These are phyloP conservation scores for Sarcophaga caerulescens DNA, from an alignment of 2,888 invertebrate genomes.

Conservation along the genomic window DNA sequence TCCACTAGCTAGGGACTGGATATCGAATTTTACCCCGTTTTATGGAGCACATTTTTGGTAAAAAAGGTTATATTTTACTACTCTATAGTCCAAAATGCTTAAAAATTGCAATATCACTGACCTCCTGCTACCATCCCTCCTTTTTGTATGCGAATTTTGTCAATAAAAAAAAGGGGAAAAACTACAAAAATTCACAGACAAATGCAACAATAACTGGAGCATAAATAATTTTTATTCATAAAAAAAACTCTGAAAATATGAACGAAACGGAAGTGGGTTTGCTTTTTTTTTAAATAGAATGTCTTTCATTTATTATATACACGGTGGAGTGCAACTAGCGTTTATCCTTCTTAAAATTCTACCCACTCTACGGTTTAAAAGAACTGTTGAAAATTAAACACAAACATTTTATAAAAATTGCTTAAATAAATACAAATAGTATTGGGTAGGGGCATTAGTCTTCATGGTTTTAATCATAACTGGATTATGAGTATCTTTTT, in stretches of 20 bases:
- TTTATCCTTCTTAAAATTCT: neutral
- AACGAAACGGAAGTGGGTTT: neutral
- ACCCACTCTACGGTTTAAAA: neutral
- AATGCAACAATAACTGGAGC: constrained; percentile 44
- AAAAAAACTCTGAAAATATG: neutral
- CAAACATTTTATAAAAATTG: neutral
- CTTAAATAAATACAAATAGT: neutral
- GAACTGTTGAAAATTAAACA: neutral
- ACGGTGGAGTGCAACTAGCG: neutral
- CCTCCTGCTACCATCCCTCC: no score
- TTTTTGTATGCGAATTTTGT: no score
- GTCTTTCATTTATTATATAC: neutral
- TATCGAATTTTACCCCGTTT: no score
- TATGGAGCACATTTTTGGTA: no score
- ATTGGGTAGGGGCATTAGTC: no score
- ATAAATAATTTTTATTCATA: constrained; percentile 44
- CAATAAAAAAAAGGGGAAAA: no score
- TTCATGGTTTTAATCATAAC: no score
- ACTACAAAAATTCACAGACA: constrained; percentile 14
- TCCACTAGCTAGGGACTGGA: no score
- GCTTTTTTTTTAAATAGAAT: neutral
- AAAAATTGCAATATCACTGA: no score
- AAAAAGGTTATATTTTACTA: no score
- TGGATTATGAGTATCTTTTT: no score
- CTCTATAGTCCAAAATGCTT: no score